Evolutionary conservation across 2,888 invertebrate species (phyloP), one percentile per base, ranked within the genome.

Genomic region (Branchellion lobata): DNA sequence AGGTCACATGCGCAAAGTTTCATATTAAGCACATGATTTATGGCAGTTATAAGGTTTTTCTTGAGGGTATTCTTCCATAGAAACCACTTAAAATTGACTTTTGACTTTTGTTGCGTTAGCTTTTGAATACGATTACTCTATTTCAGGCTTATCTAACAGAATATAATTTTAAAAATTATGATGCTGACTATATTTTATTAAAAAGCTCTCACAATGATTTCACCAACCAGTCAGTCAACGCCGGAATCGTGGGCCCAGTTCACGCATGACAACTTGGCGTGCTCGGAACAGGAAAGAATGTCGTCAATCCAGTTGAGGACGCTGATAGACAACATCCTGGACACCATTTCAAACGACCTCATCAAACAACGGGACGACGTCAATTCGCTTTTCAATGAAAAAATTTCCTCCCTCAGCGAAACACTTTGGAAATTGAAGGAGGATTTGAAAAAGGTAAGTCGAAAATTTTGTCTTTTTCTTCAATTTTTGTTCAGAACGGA

Each of bases 161-260:
- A 40, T 8, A 40, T 40, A 40, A 8, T 14, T 40, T 40, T 40
- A 40, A 40, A 40, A 40, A 40, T 40, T 40, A 14, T 40, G 14
- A 40, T 40, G 5, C 14, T 40, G 40, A 40, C 8, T 40, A 40
- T 14, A 40, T 40, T 40, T 40, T 40, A 14, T 40, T 40, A 8
- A 40, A 40, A 40, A 40, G 40, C 40, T 40, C 14, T 40, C 14
- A 40, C 5, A 40, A 40, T 40, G 5, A 14, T 40, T 8, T 40
- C 40, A 14, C 40, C 14, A 40, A 5, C 14, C 14, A 92, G 92
- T 34, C 94, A 94, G 89, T 93, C 94, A 0, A 91, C 93, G 18
- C 92, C 92, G 33, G 92, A 93, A 84, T 92, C 92, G 84, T 95
- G 95, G 93, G 93, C 94, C 82, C 92, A 91, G 85, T 93, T 93